Evolutionary conservation across 2,797 vertebrate species (phyloP).

Genomic region (Carapus acus): DNA sequence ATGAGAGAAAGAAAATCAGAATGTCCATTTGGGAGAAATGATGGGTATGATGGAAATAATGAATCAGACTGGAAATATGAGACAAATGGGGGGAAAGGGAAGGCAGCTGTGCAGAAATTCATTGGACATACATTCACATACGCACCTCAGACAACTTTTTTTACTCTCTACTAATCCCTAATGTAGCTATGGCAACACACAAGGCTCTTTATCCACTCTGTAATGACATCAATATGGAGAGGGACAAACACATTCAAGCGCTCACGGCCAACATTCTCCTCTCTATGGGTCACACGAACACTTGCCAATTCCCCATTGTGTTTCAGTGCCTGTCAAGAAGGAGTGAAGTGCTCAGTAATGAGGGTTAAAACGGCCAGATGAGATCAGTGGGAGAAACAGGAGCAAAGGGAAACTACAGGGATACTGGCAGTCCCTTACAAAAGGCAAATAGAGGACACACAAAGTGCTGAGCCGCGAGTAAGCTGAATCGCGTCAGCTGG

Average conservation of each 20-base stretch:
- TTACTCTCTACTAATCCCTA: conserved; percentile 29
- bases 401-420: conserved; percentile 8
- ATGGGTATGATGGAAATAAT: conserved; percentile 50
- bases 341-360: conserved; percentile 45
- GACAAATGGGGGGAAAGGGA: conserved; percentile 33
- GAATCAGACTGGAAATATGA: conserved; percentile 49
- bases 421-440: neutral
- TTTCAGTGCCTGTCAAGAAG: conserved; percentile 55
- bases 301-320: conserved; percentile 50
- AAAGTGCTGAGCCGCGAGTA: neutral
- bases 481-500: too few relatives aligned
- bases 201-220: conserved; percentile 58
- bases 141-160: conserved; percentile 19
- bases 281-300: conserved; percentile 37
- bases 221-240: conserved; percentile 60
- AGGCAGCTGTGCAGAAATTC: conserved; percentile 26
- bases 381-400: conserved; percentile 28
- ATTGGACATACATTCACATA: conserved; percentile 23
- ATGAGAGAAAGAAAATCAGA: conserved; percentile 43
- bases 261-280: conserved; percentile 59
- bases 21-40: conserved; percentile 38
- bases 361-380: conserved; percentile 44
- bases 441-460: neutral
- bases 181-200: conserved; percentile 50
- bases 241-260: conserved; percentile 53